Evolutionary conservation across 2,113 vertebrate species (phyloP).

Genomic region (Chauna torquata): DNA sequence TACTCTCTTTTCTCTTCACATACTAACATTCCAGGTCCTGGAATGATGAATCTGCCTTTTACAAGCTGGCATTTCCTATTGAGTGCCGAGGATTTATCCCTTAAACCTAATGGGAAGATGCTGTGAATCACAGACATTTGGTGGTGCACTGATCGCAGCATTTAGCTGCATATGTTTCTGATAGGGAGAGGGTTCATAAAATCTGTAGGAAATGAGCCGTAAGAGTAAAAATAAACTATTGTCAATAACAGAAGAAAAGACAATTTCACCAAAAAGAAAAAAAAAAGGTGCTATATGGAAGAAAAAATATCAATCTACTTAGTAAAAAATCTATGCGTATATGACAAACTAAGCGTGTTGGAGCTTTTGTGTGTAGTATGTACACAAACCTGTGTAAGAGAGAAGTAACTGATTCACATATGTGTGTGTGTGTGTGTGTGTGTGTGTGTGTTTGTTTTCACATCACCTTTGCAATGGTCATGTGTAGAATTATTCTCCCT

Average conservation of each 20-base stretch:
- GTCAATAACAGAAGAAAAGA: not conserved
- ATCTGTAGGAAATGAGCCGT: constrained; percentile 21
- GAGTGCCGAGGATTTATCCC: constrained; percentile 56
- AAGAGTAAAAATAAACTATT: not conserved
- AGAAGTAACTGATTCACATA: not conserved
- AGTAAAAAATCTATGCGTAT: not conserved
- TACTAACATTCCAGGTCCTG: not conserved
- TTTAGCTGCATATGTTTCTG: not conserved
- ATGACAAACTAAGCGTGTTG: not conserved
- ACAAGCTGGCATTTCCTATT: constrained; percentile 56
- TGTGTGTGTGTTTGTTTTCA: not conserved
- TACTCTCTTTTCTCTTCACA: not conserved
- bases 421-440: too few relatives aligned
- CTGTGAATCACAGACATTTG: not conserved
- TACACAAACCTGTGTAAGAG: not conserved
- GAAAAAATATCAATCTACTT: not conserved
- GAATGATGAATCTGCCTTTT: constrained; percentile 54
- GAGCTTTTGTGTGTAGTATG: not conserved
- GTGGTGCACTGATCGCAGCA: constrained; percentile 31
- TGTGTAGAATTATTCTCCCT: not conserved
- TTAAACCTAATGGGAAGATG: constrained; percentile 5
- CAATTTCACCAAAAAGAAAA: not conserved
- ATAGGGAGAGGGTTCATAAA: not conserved
- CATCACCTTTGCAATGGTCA: not conserved
- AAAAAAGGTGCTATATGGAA: too few relatives aligned